Evolutionary conservation across 2,888 invertebrate genomes (phyloP), one percentile per base, ranked within the genome.

Genomic region (Apamea sordens): DNA sequence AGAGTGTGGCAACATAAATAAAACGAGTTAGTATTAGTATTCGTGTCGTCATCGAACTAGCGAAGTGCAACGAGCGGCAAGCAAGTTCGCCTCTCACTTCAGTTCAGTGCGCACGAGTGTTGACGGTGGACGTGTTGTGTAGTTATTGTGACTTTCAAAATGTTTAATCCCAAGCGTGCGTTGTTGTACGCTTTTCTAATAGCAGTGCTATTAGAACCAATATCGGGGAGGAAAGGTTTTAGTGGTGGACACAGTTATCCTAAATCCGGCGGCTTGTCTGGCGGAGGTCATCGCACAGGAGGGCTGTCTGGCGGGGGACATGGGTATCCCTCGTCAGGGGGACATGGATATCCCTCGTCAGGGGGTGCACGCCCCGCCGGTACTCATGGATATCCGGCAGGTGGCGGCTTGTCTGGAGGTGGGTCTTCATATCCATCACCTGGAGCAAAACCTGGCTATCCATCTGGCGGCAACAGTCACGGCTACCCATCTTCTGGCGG

Each of bases 111-210:
- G 93, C 91, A 88, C 80, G 92, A 92, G 92, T 90, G 86, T 72
- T 36, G 41, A 74, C 63, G 73, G 69, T 80, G 83, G 88, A 84
- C 86, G 90, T 84, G 86, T 89, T 77, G 82, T 77, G 77, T 77
- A 77, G 77, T 88, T 80, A 80, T 63, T 76, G 77, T 86, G 79
- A 83, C 86, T 91, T 72, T 84, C 21, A 89, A 85, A 82, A 95
- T 94, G 94, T 89, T 90, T 82, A 86, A 89, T 61, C 86, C 88
- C 59, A 91, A 91, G 87, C 92, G 91, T 89, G 91, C 90, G 86
- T 88, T 95, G 65, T 88, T 95, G 79, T 94, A 93, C 87, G 92
- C 92, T 73, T 89, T 94, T 84, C 77, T 95, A 88, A 90, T 89
- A 83, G 88, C 89, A 1, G 82, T 90, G 64, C 72, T 89, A 47